Base-by-base conservation (phyloP, 2,888 invertebrate genomes). In the Drosophila antonietae region DNA sequence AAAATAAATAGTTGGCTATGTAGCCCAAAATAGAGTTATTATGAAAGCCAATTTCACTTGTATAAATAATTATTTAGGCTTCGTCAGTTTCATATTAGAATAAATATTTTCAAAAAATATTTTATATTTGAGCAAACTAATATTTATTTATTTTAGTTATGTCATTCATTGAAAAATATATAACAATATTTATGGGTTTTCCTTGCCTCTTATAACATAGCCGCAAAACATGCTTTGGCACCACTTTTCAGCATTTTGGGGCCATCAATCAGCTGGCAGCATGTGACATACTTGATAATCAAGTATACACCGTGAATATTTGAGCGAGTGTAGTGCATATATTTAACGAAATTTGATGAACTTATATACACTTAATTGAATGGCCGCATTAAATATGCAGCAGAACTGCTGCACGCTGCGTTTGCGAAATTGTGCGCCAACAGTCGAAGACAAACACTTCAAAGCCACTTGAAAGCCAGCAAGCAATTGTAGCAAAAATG, bases 401-500 rank as follows among this genome's bases (percentile, higher is more conserved):
- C 33, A 37, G 7, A 3, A 8, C 35, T 52, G 61, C 56, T 41
- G 57, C 63, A 67, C 47, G 60, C 56, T 41, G 57, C 62, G 69
- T 79, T 79, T 61, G 73, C 56, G 66, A 68, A 76, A 76, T 59
- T 82, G 49, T 80, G 74, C 64, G 64, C 69, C 59, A 66, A 70
- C 73, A 75, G 72, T 77, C 67, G 28, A 75, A 75, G 75, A 65
- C 73, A 80, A 69, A 80, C 63, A 68, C 85, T 88, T 77, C 59
- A 69, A 73, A 68, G 66, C 68, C 79, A 83, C 87, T 85, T 81
- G 89, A 88, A 84, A 83, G 70, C 68, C 86, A 81, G 67, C 80
- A 68, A 49, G 52, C 80, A 78, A 75, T 82, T 85, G 85, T 79
- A 80, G 75, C 73, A 78, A 82, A 80, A 82, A 80, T 75, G 62